Conservation (phyloP, 2,797 vertebrate species). For the Cynodonichthys magdalenae region DNA sequence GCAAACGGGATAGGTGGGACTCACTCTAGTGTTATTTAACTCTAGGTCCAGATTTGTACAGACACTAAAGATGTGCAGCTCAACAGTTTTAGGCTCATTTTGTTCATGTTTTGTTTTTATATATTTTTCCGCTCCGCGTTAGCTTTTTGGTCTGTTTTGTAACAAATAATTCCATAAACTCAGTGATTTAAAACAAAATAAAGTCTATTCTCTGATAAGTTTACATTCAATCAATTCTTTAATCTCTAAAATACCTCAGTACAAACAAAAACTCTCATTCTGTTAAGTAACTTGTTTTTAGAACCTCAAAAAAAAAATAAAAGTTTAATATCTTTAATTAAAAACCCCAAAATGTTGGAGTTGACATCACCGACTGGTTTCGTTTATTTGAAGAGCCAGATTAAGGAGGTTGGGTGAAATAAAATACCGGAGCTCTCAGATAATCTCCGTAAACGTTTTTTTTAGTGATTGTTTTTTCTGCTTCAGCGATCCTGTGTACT, state of each 20-base stretch:
- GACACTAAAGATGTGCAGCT: too few relatives aligned
- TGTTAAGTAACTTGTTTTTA: too few relatives aligned
- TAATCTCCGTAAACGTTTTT: constrained; percentile 40
- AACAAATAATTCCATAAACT: constrained; percentile 52
- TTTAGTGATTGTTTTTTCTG: constrained; percentile 40
- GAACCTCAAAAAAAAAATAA: too few relatives aligned
- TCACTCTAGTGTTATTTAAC: too few relatives aligned
- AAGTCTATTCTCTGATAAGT: background rate
- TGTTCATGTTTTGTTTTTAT: too few relatives aligned
- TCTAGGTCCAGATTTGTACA: too few relatives aligned
- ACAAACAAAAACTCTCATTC: too few relatives aligned
- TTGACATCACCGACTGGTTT: constrained; percentile 21
- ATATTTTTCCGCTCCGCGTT: constrained; percentile 11
- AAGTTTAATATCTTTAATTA: constrained; percentile 6
- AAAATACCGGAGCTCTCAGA: constrained; percentile 21
- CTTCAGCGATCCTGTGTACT: constrained; percentile 42
- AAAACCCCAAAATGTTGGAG: background rate
- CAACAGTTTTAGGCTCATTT: too few relatives aligned
- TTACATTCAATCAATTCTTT: too few relatives aligned
- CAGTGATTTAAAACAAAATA: background rate
- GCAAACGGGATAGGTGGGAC: too few relatives aligned
- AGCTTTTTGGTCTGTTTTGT: constrained; percentile 37
- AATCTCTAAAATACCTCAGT: too few relatives aligned
- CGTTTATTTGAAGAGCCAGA: constrained; percentile 35
- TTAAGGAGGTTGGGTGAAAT: constrained; percentile 2